These are phyloP conservation scores for Leistus spinibarbis DNA, from an alignment of 2,888 invertebrate species.

Conservation along the genomic window DNA sequence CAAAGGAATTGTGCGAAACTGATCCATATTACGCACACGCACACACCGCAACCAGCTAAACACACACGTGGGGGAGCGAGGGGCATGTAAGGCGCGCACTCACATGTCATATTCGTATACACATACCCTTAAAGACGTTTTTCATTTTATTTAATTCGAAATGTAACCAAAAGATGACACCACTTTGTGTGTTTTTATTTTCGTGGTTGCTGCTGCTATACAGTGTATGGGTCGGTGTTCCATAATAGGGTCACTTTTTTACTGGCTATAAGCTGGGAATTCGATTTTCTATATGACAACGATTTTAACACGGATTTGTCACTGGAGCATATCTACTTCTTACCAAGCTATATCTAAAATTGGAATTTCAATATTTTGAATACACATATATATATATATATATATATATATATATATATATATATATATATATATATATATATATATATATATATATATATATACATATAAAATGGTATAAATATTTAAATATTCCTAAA, in stretches of 20 bases:
- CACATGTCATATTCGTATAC: conserved; percentile 34
- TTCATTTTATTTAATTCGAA: conserved; percentile 54
- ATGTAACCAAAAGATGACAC: conserved; percentile 52
- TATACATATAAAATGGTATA: too few species aligned
- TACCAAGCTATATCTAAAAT: neutral
- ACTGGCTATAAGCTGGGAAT: neutral
- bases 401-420: too few species aligned
- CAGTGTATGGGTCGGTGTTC: conserved; percentile 45
- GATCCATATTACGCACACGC: conserved; percentile 48
- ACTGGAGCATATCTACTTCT: neutral
- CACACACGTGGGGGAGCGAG: too few species aligned
- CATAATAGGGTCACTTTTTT: neutral
- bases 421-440: too few species aligned
- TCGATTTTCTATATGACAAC: neutral
- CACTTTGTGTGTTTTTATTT: conserved; percentile 42
- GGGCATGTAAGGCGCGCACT: too few species aligned
- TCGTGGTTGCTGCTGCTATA: too few species aligned
- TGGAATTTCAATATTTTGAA: neutral
- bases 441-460: too few species aligned
- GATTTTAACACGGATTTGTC: neutral
- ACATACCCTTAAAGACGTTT: conserved; percentile 52
- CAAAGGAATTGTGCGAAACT: conserved; percentile 45
- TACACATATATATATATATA: too few species aligned
- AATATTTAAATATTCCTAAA: too few species aligned
- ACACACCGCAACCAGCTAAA: conserved; percentile 47